These are phyloP conservation scores for Drosophila varians DNA, from an alignment of 1,140 invertebrate genomes.

Conservation along the genomic window DNA sequence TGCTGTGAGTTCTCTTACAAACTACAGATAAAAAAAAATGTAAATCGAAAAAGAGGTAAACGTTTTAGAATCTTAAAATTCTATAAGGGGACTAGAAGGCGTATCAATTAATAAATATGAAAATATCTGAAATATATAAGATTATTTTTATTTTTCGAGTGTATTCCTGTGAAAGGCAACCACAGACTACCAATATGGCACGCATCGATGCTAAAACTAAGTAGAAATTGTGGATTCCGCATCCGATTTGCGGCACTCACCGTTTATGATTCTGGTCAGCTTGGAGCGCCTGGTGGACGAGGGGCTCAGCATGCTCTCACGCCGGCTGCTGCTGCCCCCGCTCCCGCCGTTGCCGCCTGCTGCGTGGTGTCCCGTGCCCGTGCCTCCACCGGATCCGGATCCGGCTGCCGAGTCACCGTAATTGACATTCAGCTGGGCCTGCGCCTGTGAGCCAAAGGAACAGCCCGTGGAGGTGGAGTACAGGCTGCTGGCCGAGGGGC, in stretches of 20 bases:
- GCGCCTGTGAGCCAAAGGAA: conserved; percentile 52
- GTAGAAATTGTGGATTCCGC: conserved; percentile 29
- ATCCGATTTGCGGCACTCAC: conserved; percentile 85
- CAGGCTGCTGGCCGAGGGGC: conserved; percentile 84
- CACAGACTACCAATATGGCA: conserved; percentile 48
- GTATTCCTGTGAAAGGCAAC: too few relatives aligned
- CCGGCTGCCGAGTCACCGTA: conserved; percentile 67
- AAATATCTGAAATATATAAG: too few relatives aligned
- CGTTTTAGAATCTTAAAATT: too few relatives aligned
- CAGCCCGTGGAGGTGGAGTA: conserved; percentile 80
- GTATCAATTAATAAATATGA: too few relatives aligned
- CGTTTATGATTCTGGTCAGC: conserved; percentile 88
- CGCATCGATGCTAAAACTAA: conserved; percentile 39
- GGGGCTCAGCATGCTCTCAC: conserved; percentile 88
- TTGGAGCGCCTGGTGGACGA: conserved; percentile 89
- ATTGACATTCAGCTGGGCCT: conserved; percentile 81
- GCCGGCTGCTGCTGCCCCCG: conserved; percentile 76
- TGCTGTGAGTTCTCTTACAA: not conserved
- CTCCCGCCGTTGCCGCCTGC: conserved; percentile 45
- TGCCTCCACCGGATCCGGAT: conserved; percentile 12
- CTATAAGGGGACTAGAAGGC: too few relatives aligned
- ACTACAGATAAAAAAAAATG: not conserved
- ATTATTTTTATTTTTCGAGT: too few relatives aligned
- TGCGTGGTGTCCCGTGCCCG: conserved; percentile 54
- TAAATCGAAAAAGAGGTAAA: too few relatives aligned